Conservation (phyloP, 2,797 vertebrate species). For the Hylomyscus alleni region DNA sequence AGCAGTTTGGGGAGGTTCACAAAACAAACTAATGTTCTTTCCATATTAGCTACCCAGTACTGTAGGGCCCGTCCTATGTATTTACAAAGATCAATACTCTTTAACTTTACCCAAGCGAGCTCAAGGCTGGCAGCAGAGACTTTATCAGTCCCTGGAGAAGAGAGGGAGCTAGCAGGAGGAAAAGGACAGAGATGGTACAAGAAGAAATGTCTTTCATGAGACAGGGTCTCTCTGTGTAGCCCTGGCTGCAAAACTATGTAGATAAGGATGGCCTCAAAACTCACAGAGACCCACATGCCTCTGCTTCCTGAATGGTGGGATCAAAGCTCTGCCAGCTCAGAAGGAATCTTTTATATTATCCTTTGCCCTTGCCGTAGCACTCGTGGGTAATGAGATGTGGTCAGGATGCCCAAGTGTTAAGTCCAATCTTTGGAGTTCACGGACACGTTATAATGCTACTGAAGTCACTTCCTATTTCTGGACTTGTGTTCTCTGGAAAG, state of each 20-base stretch:
- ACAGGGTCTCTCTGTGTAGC: background rate
- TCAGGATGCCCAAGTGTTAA: background rate
- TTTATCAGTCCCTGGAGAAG: background rate
- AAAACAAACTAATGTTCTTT: background rate
- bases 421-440: background rate
- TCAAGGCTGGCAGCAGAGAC: background rate
- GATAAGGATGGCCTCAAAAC: background rate
- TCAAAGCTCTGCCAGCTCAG: background rate
- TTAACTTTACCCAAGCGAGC: constrained; percentile 49
- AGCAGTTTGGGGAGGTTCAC: background rate
- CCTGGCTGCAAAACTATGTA: background rate
- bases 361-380: constrained; percentile 19
- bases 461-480: background rate
- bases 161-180: constrained; percentile 16
- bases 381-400: background rate
- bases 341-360: constrained; percentile 30
- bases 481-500: background rate
- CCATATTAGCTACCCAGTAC: background rate
- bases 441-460: background rate
- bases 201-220: background rate
- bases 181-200: background rate
- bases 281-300: background rate
- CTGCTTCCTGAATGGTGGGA: background rate
- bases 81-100: constrained; percentile 52
- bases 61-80: constrained; percentile 8